Conservation (phyloP, 2,888 invertebrate species). For the Pollenia griseotomentosa region DNA sequence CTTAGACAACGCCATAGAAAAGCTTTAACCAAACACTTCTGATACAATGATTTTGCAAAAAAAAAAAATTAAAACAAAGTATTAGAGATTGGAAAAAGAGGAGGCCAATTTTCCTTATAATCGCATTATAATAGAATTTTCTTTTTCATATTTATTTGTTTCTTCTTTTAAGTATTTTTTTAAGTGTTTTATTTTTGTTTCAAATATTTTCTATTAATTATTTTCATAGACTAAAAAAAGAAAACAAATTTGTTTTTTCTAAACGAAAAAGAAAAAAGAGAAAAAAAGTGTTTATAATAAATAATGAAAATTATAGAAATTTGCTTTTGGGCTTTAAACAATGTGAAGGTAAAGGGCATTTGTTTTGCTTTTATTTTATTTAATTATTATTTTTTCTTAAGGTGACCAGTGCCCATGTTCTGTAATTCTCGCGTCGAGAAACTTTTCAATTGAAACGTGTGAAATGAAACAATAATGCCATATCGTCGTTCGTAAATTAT, state of each 20-base stretch:
- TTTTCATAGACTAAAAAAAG: background rate
- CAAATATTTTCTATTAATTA: background rate
- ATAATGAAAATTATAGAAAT: constrained; percentile 31
- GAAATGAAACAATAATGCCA: too few relatives aligned
- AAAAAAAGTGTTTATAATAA: constrained; percentile 51
- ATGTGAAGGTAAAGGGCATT: constrained; percentile 51
- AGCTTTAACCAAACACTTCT: background rate
- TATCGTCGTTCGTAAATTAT: too few relatives aligned
- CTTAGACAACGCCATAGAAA: background rate
- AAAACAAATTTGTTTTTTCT: too few relatives aligned
- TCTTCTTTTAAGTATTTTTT: constrained; percentile 16
- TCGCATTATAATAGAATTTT: constrained; percentile 79
- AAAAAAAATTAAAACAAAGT: background rate
- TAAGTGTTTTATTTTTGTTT: constrained; percentile 3
- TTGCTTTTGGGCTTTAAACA: background rate
- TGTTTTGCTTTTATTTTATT: constrained; percentile 37
- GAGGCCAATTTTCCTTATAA: constrained; percentile 75
- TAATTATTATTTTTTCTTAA: constrained; percentile 47
- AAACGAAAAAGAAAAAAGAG: background rate
- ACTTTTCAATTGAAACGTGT: too few relatives aligned
- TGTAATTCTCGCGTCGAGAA: too few relatives aligned
- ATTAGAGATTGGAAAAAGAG: background rate
- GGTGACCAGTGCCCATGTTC: constrained; percentile 45
- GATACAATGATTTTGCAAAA: background rate
- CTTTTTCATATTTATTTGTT: constrained; percentile 37